Evolutionary conservation across 2,797 vertebrate genomes (phyloP), one percentile per base, ranked within the genome.

Genomic region (Anguilla pacifica): DNA sequence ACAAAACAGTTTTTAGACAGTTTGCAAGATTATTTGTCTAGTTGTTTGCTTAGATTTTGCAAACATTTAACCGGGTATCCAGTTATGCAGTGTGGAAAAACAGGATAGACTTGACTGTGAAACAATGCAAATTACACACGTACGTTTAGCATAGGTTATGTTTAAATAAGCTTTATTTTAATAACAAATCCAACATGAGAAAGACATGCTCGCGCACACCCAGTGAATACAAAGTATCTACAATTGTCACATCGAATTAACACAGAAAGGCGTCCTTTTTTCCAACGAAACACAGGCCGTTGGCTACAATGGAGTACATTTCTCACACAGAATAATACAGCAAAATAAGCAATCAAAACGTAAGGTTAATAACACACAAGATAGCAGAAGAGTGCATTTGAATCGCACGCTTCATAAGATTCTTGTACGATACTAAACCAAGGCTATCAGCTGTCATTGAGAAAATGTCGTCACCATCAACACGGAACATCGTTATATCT

Each of bases 111-210:
- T 59, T 59, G 25, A n/a, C 64, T 70, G 9, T 81, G 46, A 43
- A 10, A 81, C 46, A 46, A 15, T 9, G 46, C 35, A 82, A 82
- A 49, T 49, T 10, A 82, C 72, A 77, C 28, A 82, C 25, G n/a
- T n/a, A 25, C 77, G 1, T 79, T 79, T 46, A 46, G 31, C 15
- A 46, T 9, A 25, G 43, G 43, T 4, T 15, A 51, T 28, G 25
- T 82, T 82, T 82, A 82, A 82, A 82, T 51, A 82, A 82, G 79
- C 46, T 82, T 82, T 82, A 82, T 82, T 82, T 82, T 31, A 7
- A 49, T 11, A 82, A 49, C 22, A 51, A 49, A 82, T 51, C 46
- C 35, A 17, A 77, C 35, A 43, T 4, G 22, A n/a, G 43, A 49
- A 79, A 46, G 4, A 15, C 74, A 46, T 79, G 46, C 79, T 49